phyloP scores from a whole-genome alignment of 1,140 invertebrate genomes.

The Steinernema feltiae region DNA sequence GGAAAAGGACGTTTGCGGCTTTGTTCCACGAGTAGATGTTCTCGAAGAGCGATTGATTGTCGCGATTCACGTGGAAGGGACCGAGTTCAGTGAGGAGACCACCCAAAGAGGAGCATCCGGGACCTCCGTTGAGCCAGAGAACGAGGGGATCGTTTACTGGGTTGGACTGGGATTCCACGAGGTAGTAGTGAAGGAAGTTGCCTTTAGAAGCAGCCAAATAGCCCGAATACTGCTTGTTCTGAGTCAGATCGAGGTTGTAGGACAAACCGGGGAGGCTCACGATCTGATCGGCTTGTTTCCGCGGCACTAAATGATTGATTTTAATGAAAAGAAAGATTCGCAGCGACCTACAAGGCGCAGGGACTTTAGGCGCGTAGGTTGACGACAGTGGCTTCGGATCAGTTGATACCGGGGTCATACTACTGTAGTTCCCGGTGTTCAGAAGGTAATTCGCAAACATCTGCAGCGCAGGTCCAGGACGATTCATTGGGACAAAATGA shows the following conservation, averaged over 20 bases:
- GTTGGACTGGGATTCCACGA: constrained; percentile 60
- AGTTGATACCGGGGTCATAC: constrained; percentile 9
- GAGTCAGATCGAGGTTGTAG: constrained; percentile 30
- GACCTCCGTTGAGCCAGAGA: constrained; percentile 64
- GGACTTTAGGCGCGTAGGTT: neutral
- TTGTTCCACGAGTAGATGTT: constrained; percentile 62
- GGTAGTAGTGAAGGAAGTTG: constrained; percentile 49
- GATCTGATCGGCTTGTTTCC: constrained; percentile 34
- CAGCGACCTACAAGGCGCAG: neutral
- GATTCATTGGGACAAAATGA: constrained; percentile 64
- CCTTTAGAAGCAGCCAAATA: constrained; percentile 32
- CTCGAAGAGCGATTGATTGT: constrained; percentile 55
- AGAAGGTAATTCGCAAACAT: constrained; percentile 52
- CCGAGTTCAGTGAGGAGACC: constrained; percentile 62
- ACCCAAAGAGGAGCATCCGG: constrained; percentile 61
- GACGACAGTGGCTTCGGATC: neutral
- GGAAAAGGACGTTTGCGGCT: constrained; percentile 68
- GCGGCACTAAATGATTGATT: constrained; percentile 15
- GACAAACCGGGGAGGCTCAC: constrained; percentile 34
- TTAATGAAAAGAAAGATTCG: neutral
- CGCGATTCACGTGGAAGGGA: constrained; percentile 58
- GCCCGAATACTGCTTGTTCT: constrained; percentile 40
- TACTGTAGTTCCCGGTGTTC: constrained; percentile 18
- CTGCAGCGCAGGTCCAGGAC: constrained; percentile 60
- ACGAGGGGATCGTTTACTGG: constrained; percentile 61